phyloP scores from a whole-genome alignment of 2,113 vertebrate genomes.

The Salvelinus fontinalis region DNA sequence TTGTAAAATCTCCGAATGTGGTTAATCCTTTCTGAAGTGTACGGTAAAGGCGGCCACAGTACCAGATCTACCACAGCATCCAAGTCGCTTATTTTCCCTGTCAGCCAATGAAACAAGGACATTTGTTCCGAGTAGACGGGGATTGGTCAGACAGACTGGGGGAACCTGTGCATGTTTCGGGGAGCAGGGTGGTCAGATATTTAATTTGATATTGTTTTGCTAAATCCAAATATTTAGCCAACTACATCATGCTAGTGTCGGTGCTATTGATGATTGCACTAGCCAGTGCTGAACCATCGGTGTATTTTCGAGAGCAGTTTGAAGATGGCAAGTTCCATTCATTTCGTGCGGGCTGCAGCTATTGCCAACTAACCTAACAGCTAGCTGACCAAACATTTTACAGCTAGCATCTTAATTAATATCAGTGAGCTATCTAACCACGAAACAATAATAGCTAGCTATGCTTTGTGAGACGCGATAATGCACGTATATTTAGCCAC shows the following conservation, averaged over 20 bases:
- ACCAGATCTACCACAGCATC: no score
- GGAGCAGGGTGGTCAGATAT: no score
- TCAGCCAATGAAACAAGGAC: background rate
- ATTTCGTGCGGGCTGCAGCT: background rate
- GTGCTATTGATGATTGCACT: background rate
- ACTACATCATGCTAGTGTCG: no score
- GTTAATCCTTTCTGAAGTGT: no score
- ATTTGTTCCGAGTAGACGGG: background rate
- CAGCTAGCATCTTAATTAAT: background rate
- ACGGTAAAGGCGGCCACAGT: no score
- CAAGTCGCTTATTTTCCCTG: background rate
- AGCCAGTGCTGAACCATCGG: slow-evolving; percentile 10
- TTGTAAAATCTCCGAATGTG: no score
- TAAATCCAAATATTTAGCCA: no score
- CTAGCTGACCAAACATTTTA: no score
- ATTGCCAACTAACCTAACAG: slow-evolving; percentile 17
- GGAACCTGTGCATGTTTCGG: background rate
- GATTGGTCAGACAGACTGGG: slow-evolving; percentile 15
- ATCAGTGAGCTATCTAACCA: background rate
- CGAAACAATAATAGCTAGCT: no score
- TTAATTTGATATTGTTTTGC: no score
- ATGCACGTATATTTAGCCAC: no score
- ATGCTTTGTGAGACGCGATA: no score
- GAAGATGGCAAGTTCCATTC: slow-evolving; percentile 71
- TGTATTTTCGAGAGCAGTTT: slow-evolving; percentile 80